A percentile compares a stretch with the other conserved stretches of the same genome.
These are phyloP conservation scores for Ahaetulla prasina DNA, from an alignment of 2,113 vertebrate species.

Conservation along the genomic window DNA sequence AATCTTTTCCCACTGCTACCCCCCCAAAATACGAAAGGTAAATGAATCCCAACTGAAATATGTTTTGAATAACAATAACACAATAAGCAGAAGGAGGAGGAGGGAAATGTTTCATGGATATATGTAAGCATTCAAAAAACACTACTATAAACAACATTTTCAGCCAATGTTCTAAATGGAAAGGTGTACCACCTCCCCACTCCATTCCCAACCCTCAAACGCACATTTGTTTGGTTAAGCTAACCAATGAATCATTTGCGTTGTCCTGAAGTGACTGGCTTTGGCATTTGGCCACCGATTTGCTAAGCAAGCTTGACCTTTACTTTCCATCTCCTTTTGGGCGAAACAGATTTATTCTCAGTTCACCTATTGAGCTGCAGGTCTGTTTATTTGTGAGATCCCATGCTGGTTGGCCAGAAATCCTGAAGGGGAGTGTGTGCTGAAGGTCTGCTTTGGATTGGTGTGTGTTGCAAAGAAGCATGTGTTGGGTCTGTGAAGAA, in stretches of 20 bases:
- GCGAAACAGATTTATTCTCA: constrained; percentile 53
- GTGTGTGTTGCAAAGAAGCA: constrained; percentile 12
- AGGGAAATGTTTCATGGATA: background rate
- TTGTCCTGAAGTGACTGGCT: constrained; percentile 24
- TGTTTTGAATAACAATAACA: background rate
- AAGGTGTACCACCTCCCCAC: constrained; percentile 23
- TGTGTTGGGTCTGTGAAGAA: constrained; percentile 31
- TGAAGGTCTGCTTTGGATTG: constrained; percentile 55
- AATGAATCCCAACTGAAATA: background rate
- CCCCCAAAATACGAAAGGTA: background rate
- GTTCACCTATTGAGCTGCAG: constrained; percentile 32
- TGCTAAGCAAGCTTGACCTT: constrained; percentile 54
- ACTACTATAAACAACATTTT: background rate
- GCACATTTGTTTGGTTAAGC: constrained; percentile 13
- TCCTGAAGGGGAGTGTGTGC: constrained; percentile 9
- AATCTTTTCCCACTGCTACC: background rate
- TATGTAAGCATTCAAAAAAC: background rate
- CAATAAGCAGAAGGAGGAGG: background rate
- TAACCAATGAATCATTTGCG: constrained; percentile 40
- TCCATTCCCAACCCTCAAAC: background rate
- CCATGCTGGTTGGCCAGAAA: constrained; percentile 24
- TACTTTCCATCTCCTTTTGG: constrained; percentile 43
- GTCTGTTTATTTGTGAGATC: constrained; percentile 56
- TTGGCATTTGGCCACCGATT: constrained; percentile 51
- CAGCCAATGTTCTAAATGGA: background rate